Evolutionary conservation across 35 echinoderm and acorn worm species (phyloP).

Genomic region (Anneissia japonica): DNA sequence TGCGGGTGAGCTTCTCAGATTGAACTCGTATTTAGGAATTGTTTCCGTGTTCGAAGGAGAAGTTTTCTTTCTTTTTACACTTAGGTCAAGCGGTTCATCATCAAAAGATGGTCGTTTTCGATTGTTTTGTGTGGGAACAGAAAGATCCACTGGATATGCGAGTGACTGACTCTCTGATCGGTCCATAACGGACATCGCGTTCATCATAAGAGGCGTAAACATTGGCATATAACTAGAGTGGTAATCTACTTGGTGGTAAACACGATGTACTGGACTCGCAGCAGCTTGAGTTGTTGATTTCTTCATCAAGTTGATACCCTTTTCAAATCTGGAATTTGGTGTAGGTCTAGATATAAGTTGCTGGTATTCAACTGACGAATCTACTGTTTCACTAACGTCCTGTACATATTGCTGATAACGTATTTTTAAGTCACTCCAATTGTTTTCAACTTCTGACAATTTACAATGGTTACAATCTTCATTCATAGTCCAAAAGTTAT

Average conservation of each 20-base stretch:
- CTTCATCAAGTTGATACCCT: background rate
- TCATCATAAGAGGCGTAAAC: background rate
- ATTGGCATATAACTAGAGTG: background rate
- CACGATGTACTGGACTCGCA: background rate
- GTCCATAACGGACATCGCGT: too few species aligned
- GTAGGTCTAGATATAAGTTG: too few species aligned
- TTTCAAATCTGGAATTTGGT: background rate
- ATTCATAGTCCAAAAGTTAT: slow-evolving; percentile 48
- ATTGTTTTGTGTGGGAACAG: background rate
- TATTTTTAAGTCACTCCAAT: too few species aligned
- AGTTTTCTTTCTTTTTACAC: background rate
- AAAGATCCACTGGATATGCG: background rate
- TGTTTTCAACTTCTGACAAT: too few species aligned
- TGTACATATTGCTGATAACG: too few species aligned
- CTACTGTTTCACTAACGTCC: too few species aligned
- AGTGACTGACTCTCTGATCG: too few species aligned
- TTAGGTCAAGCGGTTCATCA: background rate
- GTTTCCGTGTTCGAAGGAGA: background rate
- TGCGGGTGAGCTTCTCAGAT: background rate
- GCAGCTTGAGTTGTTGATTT: background rate
- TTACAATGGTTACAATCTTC: background rate
- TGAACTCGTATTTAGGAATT: background rate
- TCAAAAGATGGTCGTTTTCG: background rate
- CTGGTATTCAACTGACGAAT: too few species aligned
- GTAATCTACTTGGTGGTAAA: background rate